These are phyloP conservation scores for Bruchidius siliquastri DNA, from an alignment of 2,888 invertebrate genomes.

Conservation along the genomic window DNA sequence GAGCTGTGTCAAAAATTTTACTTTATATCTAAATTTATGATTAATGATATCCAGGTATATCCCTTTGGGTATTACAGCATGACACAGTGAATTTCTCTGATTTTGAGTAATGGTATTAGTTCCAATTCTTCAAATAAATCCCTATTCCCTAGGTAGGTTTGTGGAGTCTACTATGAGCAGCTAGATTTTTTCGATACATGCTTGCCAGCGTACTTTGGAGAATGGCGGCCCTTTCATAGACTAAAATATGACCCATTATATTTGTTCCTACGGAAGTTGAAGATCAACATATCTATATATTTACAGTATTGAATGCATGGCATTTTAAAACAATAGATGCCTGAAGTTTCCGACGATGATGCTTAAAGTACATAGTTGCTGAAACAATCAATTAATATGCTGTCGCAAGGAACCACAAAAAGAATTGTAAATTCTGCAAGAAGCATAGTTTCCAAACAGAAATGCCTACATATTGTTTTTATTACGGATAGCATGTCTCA, in stretches of 20 bases:
- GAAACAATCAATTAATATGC: too few species aligned
- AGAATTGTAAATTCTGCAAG: too few species aligned
- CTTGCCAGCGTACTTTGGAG: not conserved
- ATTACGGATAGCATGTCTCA: too few species aligned
- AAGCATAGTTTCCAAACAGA: too few species aligned
- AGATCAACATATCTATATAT: too few species aligned
- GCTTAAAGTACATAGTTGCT: too few species aligned
- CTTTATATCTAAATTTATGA: slow-evolving; percentile 47
- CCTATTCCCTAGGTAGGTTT: slow-evolving; percentile 23
- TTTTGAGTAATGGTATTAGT: slow-evolving; percentile 38
- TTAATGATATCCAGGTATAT: slow-evolving; percentile 44
- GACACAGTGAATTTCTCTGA: slow-evolving; percentile 38
- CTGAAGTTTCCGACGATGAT: too few species aligned
- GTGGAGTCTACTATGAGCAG: slow-evolving; percentile 42
- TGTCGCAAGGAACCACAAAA: too few species aligned
- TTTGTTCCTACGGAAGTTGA: too few species aligned
- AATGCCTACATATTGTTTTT: too few species aligned
- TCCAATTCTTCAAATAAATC: slow-evolving; percentile 25
- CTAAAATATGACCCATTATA: not conserved
- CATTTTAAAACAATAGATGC: too few species aligned
- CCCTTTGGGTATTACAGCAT: slow-evolving; percentile 43
- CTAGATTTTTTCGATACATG: slow-evolving; percentile 35
- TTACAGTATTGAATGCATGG: too few species aligned
- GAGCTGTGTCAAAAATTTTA: slow-evolving; percentile 42
- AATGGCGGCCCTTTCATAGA: not conserved